These are phyloP conservation scores for Drosophila anceps DNA, from an alignment of 2,888 invertebrate genomes.

Conservation along the genomic window DNA sequence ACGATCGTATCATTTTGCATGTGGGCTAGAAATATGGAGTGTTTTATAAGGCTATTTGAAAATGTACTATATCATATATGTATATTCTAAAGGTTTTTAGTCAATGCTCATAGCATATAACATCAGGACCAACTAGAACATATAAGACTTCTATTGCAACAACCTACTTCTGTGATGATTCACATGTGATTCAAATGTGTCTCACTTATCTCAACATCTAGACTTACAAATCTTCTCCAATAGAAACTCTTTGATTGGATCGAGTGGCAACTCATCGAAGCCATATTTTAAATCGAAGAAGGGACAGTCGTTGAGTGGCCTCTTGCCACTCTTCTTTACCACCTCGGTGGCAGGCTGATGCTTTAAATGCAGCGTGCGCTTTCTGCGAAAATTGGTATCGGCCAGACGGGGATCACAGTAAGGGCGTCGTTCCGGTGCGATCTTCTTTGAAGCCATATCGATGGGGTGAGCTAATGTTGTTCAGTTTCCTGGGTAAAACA, in stretches of 20 bases:
- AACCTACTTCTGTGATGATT: not conserved
- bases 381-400: constrained; percentile 49
- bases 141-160: too few species aligned
- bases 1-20: constrained; percentile 81
- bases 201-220: not conserved
- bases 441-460: constrained; percentile 45
- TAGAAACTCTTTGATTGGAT: constrained; percentile 82
- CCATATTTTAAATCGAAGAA: constrained; percentile 83
- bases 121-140: too few species aligned
- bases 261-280: constrained; percentile 84
- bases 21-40: constrained; percentile 68
- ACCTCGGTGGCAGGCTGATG: constrained; percentile 8
- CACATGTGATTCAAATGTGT: not conserved
- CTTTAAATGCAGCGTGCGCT: constrained; percentile 38
- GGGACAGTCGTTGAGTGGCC: constrained; percentile 83
- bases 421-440: constrained; percentile 75
- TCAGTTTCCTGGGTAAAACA: constrained; percentile 22
- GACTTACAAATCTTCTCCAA: constrained; percentile 81
- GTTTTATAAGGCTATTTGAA: not conserved
- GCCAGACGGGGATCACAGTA: constrained; percentile 70
- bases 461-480: constrained; percentile 8
- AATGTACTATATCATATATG: too few species aligned
- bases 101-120: not conserved
- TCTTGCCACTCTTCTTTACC: constrained; percentile 53
- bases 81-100: too few species aligned